Base-by-base conservation (phyloP, 2,113 vertebrate genomes). In the Poeciliopsis prolifica region DNA sequence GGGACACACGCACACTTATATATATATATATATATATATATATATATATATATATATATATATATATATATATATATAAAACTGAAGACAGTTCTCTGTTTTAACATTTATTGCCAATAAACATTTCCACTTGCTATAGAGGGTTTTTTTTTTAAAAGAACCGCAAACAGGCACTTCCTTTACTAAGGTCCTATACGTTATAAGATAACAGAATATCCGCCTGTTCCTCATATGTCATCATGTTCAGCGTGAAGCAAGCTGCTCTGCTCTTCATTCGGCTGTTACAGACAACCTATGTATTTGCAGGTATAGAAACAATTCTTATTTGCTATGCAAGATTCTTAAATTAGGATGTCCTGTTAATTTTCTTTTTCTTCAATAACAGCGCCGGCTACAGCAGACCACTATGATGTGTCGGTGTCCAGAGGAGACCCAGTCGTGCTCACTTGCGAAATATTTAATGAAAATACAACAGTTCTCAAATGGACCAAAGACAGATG, bases 391-490 rank as follows among this genome's bases (percentile, higher is more conserved):
- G 17, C 19, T 29, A 64, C 4, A 31, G 30, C 2, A 37, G 61
- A 0, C 5, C 61, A 0, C 22, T 63, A 0, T 1, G 3, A 65
- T 63, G 1, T 11, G 4, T 4, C 1, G 29, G 82, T 75, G 61
- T 76, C 48, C n/a, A 31, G 42, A 2, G 83, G 85, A 80, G 54
- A 65, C 0, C 6, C 4, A 3, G 26, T 76, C 33, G 22, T 0
- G 8, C 22, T 88, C 3, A 69, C 33, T 3, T 90, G 83, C 64
- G 75, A 82, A 60, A 28, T 5, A 28, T 54, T 69, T 0, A 0
- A 0, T 0, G 7, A 0, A 5, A 5, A 48, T 29, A 0, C 1
- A 51, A 22, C 0, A 0, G 42, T 74, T 58, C 40, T 86, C 30
- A 15, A 0, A 5, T 90, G 85, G 84, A 35, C 0, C 12, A 86